phyloP scores from a whole-genome alignment of 1,140 invertebrate species.

The Aradophagus sp. region DNA sequence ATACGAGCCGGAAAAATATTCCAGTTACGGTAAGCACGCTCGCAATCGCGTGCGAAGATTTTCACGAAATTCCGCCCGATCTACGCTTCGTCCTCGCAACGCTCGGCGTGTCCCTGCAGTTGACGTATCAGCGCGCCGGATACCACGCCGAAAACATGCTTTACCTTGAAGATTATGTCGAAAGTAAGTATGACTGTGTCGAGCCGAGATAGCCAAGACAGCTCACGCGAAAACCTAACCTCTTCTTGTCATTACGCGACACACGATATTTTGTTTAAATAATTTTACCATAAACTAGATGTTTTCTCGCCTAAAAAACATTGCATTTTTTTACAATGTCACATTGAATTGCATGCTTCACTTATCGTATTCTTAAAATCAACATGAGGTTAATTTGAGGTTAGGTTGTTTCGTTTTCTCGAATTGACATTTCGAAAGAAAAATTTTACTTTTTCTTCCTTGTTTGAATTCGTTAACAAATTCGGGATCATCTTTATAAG shows the following conservation, averaged over 20 bases:
- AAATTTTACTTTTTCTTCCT: too few species aligned
- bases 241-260: slow-evolving; percentile 24
- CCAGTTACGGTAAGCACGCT: slow-evolving; percentile 62
- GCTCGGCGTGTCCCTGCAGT: slow-evolving; percentile 60
- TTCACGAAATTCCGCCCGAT: slow-evolving; percentile 44
- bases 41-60: slow-evolving; percentile 50
- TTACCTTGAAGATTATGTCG: slow-evolving; percentile 96
- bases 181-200: slow-evolving; percentile 84
- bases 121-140: slow-evolving; percentile 14
- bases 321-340: too few species aligned
- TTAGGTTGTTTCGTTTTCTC: slow-evolving; percentile 3
- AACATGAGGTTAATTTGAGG: too few species aligned
- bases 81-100: slow-evolving; percentile 38
- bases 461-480: too few species aligned
- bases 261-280: too few species aligned
- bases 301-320: too few species aligned
- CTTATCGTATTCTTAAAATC: too few species aligned
- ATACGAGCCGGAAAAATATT: slow-evolving; percentile 52
- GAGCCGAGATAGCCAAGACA: slow-evolving; percentile 34
- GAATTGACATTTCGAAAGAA: too few species aligned
- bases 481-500: too few species aligned
- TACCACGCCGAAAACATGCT: slow-evolving; percentile 80
- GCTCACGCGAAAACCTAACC: slow-evolving; percentile 59
- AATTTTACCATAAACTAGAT: too few species aligned
- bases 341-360: too few species aligned